Base-by-base conservation (phyloP, 2,888 invertebrate species). In the Eilema sororculum region DNA sequence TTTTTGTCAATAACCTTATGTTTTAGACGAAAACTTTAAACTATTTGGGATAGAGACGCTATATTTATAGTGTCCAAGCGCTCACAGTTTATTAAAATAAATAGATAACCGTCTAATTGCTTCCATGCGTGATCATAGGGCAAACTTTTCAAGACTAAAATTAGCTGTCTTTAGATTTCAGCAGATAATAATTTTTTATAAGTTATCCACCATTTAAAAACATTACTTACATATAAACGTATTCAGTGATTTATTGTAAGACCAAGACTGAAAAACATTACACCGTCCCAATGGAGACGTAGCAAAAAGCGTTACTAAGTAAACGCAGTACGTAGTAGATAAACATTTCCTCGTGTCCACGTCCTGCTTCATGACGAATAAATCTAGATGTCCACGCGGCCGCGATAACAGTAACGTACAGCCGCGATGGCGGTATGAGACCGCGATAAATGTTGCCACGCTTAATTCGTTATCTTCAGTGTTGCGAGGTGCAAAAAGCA, bases 301-400 rank as follows among this genome's bases (percentile, higher is more conserved):
- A 71, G 78, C 83, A 85, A 86, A 86, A 83, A 81, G 66, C 78
- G 77, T 79, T 80, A 69, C 81, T 80, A 86, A 85, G 86, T 84
- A 85, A 86, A 82, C 85, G 86, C 84, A 83, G 85, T 84, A 82
- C 83, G 78, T 76, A 74, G 76, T 89, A 91, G 91, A 91, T 91
- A 91, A 91, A 90, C 91, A 90, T 91, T 92, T 91, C 91, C 90
- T 87, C 82, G 89, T 86, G 89, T 87, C 87, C 86, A 84, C 88
- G 88, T 89, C 86, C 85, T 82, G 87, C 76, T 81, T 84, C 90
- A 88, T 91, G 91, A 90, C 83, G 90, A 87, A 92, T 92, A 91
- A 92, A 92, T 92, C 92, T 91, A 86, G 91, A 91, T 91, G 91
- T 90, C 90, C 87, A 82, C 86, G 85, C 82, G 81, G 78, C 67